Conservation (phyloP, 2,113 vertebrate genomes). For the Marmota flaviventris region DNA sequence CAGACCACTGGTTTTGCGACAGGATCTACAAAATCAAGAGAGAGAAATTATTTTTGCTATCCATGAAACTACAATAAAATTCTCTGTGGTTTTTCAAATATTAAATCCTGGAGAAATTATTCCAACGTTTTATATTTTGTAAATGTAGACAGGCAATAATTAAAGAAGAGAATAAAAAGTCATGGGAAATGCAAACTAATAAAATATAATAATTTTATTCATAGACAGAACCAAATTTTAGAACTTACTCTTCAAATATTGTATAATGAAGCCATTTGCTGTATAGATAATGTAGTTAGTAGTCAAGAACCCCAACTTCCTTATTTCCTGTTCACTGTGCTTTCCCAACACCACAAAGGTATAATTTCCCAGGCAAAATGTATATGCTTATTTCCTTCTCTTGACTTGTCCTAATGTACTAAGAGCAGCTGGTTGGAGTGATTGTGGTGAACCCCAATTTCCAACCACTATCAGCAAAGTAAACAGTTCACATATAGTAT, state of each 20-base stretch:
- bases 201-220: constrained; percentile 13
- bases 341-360: background rate
- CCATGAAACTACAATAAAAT: background rate
- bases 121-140: constrained; percentile 30
- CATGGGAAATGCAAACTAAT: background rate
- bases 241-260: constrained; percentile 4
- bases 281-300: background rate
- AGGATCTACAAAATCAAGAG: constrained; percentile 85
- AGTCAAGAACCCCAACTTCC: background rate
- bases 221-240: constrained; percentile 34
- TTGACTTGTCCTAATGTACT: background rate
- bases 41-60: constrained; percentile 18
- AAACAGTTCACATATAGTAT: background rate
- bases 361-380: background rate
- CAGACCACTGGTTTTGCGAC: constrained; percentile 86
- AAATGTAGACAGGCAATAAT: constrained; percentile 31
- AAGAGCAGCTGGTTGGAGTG: background rate
- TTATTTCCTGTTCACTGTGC: background rate
- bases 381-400: background rate
- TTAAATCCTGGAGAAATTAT: background rate
- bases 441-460: background rate
- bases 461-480: background rate
- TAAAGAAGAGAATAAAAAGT: background rate
- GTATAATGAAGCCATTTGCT: constrained; percentile 28
- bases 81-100: background rate